Conservation (phyloP, 2,113 vertebrate species). For the Porphyrio hochstetteri region DNA sequence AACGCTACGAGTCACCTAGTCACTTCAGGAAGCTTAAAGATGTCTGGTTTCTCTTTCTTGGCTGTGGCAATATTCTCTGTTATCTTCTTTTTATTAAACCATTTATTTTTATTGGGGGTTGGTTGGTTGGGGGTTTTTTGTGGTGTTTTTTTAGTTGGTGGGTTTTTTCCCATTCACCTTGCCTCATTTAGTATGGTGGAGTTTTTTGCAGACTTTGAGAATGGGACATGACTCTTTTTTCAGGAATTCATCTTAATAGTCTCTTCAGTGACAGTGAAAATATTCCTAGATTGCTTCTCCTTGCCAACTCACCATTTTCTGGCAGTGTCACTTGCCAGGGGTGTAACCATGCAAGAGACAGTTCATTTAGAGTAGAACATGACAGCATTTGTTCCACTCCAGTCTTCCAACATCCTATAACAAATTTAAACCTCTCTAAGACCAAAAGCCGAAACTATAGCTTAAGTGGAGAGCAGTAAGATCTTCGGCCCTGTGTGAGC, state of each 20-base stretch:
- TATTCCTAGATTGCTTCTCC: background rate
- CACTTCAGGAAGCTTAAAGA: background rate
- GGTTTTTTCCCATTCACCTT: background rate
- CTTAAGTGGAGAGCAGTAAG: background rate
- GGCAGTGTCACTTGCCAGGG: background rate
- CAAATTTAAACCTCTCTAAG: background rate
- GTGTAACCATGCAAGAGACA: background rate
- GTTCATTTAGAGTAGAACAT: background rate
- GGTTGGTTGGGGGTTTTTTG: no score
- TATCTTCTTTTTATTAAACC: background rate
- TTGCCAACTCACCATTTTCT: background rate
- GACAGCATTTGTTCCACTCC: background rate
- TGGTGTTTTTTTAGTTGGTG: no score
- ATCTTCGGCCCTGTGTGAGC: background rate
- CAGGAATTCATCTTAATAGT: background rate
- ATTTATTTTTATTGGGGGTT: no score
- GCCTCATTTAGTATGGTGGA: background rate
- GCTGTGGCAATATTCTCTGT: background rate
- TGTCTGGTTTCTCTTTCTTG: background rate
- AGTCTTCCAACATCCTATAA: background rate
- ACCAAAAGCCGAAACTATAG: background rate
- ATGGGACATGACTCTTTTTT: background rate
- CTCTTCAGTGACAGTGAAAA: background rate
- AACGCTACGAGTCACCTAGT: background rate
- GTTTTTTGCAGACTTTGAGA: background rate